Evolutionary conservation across 2,113 vertebrate species (phyloP).

Genomic region (Alligator sinensis): DNA sequence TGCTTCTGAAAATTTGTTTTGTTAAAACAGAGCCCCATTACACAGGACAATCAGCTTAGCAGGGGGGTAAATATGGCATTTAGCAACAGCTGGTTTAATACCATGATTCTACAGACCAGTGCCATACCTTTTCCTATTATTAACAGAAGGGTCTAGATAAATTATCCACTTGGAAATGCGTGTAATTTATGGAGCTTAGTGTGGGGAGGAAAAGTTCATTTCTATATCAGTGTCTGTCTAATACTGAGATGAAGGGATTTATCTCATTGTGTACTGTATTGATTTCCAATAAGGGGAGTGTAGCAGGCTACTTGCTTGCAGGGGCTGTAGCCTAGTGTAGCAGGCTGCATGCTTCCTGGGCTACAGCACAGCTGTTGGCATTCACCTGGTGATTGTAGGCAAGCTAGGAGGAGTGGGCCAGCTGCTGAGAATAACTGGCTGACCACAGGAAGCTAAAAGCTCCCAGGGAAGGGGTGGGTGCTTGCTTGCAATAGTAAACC

Average conservation of each 20-base stretch:
- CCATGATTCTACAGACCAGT: not conserved
- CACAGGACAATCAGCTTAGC: not conserved
- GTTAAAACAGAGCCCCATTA: not conserved
- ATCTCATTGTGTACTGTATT: rapidly evolving
- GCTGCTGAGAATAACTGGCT: too few species aligned
- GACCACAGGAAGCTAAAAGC: too few species aligned
- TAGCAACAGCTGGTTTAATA: not conserved
- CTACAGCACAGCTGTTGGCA: too few species aligned
- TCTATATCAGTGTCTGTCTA: not conserved
- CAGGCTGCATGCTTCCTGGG: too few species aligned
- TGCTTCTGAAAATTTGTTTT: not conserved
- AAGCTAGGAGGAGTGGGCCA: too few species aligned
- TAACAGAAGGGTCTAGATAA: not conserved
- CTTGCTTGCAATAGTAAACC: too few species aligned
- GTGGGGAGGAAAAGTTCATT: not conserved
- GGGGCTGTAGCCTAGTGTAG: too few species aligned
- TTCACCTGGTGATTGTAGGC: too few species aligned
- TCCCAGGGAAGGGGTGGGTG: too few species aligned
- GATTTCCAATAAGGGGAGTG: not conserved
- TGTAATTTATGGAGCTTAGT: not conserved
- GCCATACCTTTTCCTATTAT: rapidly evolving
- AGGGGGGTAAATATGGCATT: not conserved
- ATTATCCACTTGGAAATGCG: not conserved
- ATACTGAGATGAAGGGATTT: not conserved
- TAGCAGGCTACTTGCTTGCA: too few species aligned